Evolutionary conservation across 2,113 vertebrate genomes (phyloP).

Genomic region (Tapirus terrestris): DNA sequence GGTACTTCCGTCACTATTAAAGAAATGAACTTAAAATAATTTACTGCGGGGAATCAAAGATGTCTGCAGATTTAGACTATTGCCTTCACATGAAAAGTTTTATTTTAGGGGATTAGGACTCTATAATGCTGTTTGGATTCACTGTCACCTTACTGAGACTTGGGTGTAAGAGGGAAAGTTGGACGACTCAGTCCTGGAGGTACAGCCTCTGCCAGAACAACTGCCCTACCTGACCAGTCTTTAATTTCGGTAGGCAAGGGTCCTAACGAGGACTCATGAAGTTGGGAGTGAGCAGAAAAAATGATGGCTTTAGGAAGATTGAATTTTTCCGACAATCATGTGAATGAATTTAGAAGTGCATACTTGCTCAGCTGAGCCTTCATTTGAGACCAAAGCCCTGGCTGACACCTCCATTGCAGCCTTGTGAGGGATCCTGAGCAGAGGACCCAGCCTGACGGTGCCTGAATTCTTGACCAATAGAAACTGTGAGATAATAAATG

Average conservation of each 20-base stretch:
- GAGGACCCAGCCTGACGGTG: neutral
- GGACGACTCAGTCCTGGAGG: neutral
- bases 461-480: neutral
- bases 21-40: conserved; percentile 1
- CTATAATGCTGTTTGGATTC: neutral
- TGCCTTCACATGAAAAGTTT: neutral
- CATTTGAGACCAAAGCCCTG: neutral
- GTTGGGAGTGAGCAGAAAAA: neutral
- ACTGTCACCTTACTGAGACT: neutral
- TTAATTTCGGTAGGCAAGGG: neutral
- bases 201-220: neutral
- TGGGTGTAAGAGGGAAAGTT: neutral
- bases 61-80: neutral
- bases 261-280: neutral
- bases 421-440: neutral
- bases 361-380: neutral
- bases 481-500: neutral
- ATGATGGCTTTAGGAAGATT: neutral
- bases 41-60: neutral
- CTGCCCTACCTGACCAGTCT: neutral
- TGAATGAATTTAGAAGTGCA: neutral
- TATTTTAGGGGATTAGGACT: neutral
- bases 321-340: neutral
- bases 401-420: neutral
- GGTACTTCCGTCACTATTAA: neutral